Conservation (phyloP, 2,113 vertebrate genomes). For the Promerops cafer region DNA sequence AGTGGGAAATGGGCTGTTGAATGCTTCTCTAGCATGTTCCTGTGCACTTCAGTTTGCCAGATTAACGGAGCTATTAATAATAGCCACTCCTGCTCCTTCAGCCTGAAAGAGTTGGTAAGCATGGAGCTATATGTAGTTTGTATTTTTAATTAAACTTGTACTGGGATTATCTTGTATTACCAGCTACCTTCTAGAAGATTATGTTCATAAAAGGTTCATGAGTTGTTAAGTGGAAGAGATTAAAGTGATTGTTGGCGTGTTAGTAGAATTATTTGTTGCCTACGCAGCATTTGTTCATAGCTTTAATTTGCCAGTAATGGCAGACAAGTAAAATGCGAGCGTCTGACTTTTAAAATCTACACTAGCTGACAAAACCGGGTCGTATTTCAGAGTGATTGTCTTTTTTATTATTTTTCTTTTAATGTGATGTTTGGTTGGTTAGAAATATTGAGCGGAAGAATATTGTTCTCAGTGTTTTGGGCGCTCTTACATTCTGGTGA, state of each 20-base stretch:
- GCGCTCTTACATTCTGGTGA: background rate
- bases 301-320: conserved; percentile 40
- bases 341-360: background rate
- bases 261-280: conserved; percentile 41
- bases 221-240: conserved; percentile 57
- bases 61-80: conserved; percentile 57
- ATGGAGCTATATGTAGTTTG: conserved; percentile 21
- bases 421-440: background rate
- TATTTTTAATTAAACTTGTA: conserved; percentile 64
- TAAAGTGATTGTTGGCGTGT: conserved; percentile 36
- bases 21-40: background rate
- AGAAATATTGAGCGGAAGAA: background rate
- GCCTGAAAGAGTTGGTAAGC: conserved; percentile 18
- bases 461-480: background rate
- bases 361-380: background rate
- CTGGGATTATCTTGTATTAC: conserved; percentile 60
- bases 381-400: background rate
- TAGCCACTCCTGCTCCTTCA: conserved; percentile 17
- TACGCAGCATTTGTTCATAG: conserved; percentile 7
- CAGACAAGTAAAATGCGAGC: conserved; percentile 14
- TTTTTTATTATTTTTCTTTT: background rate
- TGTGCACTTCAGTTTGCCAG: conserved; percentile 41
- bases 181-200: conserved; percentile 46
- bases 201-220: conserved; percentile 53
- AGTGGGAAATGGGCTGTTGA: conserved; percentile 28